Base-by-base conservation (phyloP, 2,888 invertebrate genomes). In the Agrotis clavis region DNA sequence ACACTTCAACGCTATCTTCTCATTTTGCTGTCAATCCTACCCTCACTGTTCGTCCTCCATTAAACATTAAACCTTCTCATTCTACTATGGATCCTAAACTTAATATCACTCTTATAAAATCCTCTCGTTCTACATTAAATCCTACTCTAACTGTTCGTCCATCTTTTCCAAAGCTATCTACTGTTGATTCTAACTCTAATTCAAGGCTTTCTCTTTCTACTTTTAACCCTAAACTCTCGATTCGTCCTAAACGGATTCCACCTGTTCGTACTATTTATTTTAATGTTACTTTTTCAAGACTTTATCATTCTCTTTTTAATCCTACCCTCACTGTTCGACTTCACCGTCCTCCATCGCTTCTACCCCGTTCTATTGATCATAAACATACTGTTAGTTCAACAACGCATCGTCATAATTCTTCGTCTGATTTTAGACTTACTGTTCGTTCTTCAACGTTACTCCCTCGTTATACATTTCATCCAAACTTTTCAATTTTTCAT, bases 401-500 rank as follows among this genome's bases (percentile, higher is more conserved):
- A 9, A 18, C 5, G 11, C 35, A 35, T 35, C 41, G 9, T 41
- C 41, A 41, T 41, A 11, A 11, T 41, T 41, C 41, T 19, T 25
- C 2, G 16, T 19, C 18, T 45, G 4, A 60, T 41, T 21, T 21
- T 25, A 9, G 18, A 1, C 21, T 25, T 21, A 41, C 1, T 16
- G 18, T 14, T 48, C 16, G 4, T 1, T 7, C 35, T 56, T 5
- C 70, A 9, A 18, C 3, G 9, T 70, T 70, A 14, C 19, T 19
- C 25, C 4, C 45, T 30, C 9, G 19, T 21, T 67, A 30, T 68
- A n/a, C 25, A 19, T 18, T 16, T 75, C 2, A 51, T 65, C 19
- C 30, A 30, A 51, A 7, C 11, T 25, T 51, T 45, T 25, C 21
- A 9, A 1, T 25, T 35, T 14, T 21, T 68, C 11, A 41, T n/a